Conservation (phyloP, 1,140 invertebrate genomes). For the Anthonomus grandis region DNA sequence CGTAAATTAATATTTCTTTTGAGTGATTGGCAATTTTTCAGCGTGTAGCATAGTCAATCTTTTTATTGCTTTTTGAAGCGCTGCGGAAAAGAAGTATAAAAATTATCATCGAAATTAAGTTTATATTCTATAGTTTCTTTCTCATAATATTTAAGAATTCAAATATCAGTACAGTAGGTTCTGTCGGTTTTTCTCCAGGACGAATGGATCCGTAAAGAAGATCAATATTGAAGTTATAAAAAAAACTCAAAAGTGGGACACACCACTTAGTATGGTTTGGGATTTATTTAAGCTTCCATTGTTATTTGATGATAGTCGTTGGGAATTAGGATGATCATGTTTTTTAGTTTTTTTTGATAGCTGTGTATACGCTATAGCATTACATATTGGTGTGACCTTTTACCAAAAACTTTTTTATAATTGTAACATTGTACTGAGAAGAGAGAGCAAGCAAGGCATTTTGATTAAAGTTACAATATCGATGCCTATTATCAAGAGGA, state of each 20-base stretch:
- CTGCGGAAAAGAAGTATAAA: not conserved
- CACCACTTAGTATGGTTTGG: not conserved
- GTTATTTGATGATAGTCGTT: not conserved
- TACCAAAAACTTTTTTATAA: constrained; percentile 48
- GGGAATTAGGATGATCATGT: not conserved
- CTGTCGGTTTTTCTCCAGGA: not conserved
- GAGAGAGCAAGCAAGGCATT: constrained; percentile 40
- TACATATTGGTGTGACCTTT: constrained; percentile 42
- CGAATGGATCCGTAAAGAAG: not conserved
- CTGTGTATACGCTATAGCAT: constrained; percentile 40
- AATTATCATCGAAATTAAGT: not conserved
- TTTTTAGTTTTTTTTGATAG: constrained; percentile 26
- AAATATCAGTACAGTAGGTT: not conserved
- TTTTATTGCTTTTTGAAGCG: not conserved
- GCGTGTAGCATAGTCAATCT: not conserved
- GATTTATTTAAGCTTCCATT: not conserved
- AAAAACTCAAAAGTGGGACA: constrained; percentile 1
- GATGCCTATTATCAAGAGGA: no score
- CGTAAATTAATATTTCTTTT: not conserved
- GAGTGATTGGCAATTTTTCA: not conserved
- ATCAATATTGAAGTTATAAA: not conserved
- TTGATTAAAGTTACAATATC: constrained; percentile 41
- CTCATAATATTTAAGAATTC: not conserved
- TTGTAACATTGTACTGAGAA: constrained; percentile 32
- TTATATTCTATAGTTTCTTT: no score